These are phyloP conservation scores for Neoarius graeffei DNA, from an alignment of 2,113 vertebrate genomes.

Conservation along the genomic window DNA sequence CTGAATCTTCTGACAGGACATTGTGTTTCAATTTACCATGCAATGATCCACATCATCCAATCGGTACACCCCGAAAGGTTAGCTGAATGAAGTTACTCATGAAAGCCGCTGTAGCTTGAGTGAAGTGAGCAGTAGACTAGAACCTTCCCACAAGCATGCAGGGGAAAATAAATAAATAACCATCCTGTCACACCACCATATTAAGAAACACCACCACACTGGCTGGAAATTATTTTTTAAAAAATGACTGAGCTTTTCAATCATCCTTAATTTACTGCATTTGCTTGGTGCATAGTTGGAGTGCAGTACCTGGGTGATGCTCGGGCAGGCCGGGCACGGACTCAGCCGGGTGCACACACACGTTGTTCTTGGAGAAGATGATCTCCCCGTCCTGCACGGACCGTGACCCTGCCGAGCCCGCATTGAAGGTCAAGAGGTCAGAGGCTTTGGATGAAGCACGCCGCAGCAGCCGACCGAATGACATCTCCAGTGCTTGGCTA, in stretches of 20 bases:
- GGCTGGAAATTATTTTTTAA: background rate
- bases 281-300: background rate
- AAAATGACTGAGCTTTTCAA: background rate
- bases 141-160: background rate
- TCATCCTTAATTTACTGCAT: background rate
- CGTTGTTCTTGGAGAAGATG: slow-evolving; percentile 98
- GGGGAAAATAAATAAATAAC: background rate
- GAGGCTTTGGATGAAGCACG: slow-evolving; percentile 93
- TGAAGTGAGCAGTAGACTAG: background rate
- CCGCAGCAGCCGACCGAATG: slow-evolving; percentile 97
- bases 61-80: background rate
- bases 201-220: background rate
- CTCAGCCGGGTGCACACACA: slow-evolving; percentile 91
- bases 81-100: background rate
- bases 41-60: background rate
- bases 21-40: background rate
- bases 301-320: slow-evolving; percentile 88
- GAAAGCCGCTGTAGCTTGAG: background rate
- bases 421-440: slow-evolving; percentile 90
- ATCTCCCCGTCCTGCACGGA: slow-evolving; percentile 85
- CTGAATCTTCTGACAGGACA: too few relatives aligned
- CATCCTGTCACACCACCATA: background rate
- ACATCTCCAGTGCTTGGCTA: slow-evolving; percentile 78
- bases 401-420: slow-evolving; percentile 71
- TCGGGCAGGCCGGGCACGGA: slow-evolving; percentile 84